Evolutionary conservation across 2,113 vertebrate species (phyloP), one percentile per base, ranked within the genome.

Genomic region (Myocastor coypus): DNA sequence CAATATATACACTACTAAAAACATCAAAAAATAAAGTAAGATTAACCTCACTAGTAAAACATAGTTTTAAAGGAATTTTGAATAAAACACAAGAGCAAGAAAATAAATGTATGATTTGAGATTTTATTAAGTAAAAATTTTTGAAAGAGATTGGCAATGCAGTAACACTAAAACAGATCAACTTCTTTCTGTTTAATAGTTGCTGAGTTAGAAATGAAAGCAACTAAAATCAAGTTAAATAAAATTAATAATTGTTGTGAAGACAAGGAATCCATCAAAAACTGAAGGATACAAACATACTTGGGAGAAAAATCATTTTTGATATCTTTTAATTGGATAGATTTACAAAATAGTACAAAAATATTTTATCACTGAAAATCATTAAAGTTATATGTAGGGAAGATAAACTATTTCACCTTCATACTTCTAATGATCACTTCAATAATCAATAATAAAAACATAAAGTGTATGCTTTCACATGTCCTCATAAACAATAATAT

Each of bases 281-380:
- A 83, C 46, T 46, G 1, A 50, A 83, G 78, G 32, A 83, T 17
- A 37, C 50, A 50, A 91, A 87, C 2, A 87, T 77, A 46, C 46
- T 37, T 7, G 71, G 64, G 26, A 83, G 68, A 5, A 14, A 34
- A 94, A 11, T 16, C 30, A 40, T 28, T 75, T 5, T 92, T 73
- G 34, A 2, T 80, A 66, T 34, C 7, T 46, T 91, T 91, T 87
- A 1, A 73, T 84, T 71, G 34, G 37, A 86, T 86, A 81, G 7
- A 63, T 83, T 78, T 91, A 22, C 81, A 88, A 64, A 84, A 66
- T 80, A 86, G 55, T 73, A 83, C 84, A 82, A 78, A 30, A 75
- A 57, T 77, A 85, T 0, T 5, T 46, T 86, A 0, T 93, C 59
- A 42, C 61, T 66, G 37, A 89, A 80, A 84, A 19, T 66, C 92